Evolutionary conservation across 2,113 vertebrate genomes (phyloP).

Genomic region (Fulmarus glacialis): DNA sequence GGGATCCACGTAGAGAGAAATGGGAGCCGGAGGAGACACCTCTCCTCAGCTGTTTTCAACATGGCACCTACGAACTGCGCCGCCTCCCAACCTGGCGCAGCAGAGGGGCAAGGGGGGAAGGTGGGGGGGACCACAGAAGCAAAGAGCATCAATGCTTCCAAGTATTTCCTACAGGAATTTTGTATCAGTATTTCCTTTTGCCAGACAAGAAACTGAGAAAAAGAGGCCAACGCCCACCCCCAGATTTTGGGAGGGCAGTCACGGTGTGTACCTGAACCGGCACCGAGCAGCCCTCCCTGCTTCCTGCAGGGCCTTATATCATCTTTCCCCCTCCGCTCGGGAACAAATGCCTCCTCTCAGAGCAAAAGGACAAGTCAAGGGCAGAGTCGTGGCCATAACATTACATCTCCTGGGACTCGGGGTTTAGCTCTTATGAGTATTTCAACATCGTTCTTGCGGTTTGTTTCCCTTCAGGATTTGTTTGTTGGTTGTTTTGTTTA

Average conservation of each 20-base stretch:
- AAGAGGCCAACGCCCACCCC: not conserved
- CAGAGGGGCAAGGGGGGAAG: not conserved
- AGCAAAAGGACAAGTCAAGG: conserved; percentile 47
- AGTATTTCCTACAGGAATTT: not conserved
- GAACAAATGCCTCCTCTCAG: not conserved
- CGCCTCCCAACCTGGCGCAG: not conserved
- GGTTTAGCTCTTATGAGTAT: conserved; percentile 4
- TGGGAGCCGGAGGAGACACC: not conserved
- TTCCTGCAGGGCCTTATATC: not conserved
- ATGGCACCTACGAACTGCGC: accelerated
- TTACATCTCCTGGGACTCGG: not conserved
- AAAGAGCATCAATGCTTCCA: accelerated
- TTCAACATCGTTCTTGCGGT: conserved; percentile 33
- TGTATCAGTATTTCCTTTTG: not conserved
- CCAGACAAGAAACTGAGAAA: not conserved
- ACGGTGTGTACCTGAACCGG: not conserved
- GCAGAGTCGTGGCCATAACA: not conserved
- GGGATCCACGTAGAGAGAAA: not conserved
- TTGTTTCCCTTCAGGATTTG: conserved; percentile 42
- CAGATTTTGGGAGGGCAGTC: not conserved
- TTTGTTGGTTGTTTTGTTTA: conserved; percentile 64
- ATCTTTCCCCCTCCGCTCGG: not conserved
- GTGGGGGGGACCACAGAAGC: accelerated
- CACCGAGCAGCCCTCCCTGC: accelerated
- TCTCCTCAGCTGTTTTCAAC: not conserved